A percentile compares a stretch with the other conserved stretches of the same genome.
These are phyloP conservation scores for Sebastes iracundus DNA, from an alignment of 2,797 vertebrate species.

Conservation along the genomic window DNA sequence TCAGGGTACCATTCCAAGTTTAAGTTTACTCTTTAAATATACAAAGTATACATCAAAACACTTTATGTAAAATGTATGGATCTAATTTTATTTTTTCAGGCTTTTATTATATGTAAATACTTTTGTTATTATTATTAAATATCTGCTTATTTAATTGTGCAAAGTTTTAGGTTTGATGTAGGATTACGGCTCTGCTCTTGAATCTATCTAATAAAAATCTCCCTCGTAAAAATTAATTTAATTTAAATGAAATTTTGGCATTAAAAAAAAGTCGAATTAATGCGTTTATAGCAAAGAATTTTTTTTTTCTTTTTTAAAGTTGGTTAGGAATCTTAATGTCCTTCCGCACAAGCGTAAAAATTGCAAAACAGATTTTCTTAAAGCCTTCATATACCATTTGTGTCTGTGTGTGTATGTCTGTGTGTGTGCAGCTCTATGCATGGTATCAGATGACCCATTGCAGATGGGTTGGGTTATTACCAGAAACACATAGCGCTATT, in stretches of 20 bases:
- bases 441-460: slow-evolving; percentile 61
- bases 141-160: not conserved
- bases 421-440: slow-evolving; percentile 9
- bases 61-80: not conserved
- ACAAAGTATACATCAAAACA: not conserved
- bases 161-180: not conserved
- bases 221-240: not conserved
- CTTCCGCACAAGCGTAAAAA: not conserved
- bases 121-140: not conserved
- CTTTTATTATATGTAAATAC: not conserved
- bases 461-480: slow-evolving; percentile 67
- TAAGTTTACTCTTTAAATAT: not conserved
- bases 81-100: not conserved
- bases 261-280: not conserved
- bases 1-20: not conserved
- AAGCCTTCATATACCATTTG: not conserved
- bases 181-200: not conserved
- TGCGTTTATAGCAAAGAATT: not conserved
- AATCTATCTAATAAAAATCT: not conserved
- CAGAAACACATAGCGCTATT: slow-evolving; percentile 55
- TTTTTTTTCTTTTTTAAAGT: not conserved
- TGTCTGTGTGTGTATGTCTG: not conserved
- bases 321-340: not conserved
- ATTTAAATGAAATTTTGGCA: not conserved
- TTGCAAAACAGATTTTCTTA: not conserved